A percentile compares a stretch with the other conserved stretches of the same genome.
Conservation (phyloP, 2,888 invertebrate genomes). For the Petrophora chlorosata region DNA sequence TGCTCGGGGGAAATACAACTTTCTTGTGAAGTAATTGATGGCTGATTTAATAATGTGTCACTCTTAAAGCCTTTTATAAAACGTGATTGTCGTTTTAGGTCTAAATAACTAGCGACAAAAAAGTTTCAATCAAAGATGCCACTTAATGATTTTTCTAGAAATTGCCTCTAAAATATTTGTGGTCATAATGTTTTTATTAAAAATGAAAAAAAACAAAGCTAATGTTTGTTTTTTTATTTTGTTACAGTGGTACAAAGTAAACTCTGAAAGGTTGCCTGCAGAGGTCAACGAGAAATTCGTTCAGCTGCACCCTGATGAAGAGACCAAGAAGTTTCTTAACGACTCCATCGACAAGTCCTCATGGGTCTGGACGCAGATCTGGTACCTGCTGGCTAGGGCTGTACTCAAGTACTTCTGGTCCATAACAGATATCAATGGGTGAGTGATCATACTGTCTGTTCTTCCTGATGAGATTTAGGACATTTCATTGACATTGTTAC, state of each 20-base stretch:
- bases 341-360: slow-evolving; percentile 91
- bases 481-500: too few relatives aligned
- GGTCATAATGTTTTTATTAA: too few relatives aligned
- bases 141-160: too few relatives aligned
- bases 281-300: slow-evolving; percentile 85
- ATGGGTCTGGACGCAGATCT: slow-evolving; percentile 94
- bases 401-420: slow-evolving; percentile 95
- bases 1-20: slow-evolving; percentile 16
- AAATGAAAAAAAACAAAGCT: too few relatives aligned
- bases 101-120: too few relatives aligned
- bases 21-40: too few relatives aligned
- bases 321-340: slow-evolving; percentile 89
- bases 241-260: slow-evolving; percentile 89
- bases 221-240: slow-evolving; percentile 27
- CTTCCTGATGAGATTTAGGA: too few relatives aligned
- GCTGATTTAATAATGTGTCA: too few relatives aligned
- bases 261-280: slow-evolving; percentile 79
- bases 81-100: too few relatives aligned
- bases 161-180: too few relatives aligned
- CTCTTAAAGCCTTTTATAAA: too few relatives aligned
- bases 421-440: slow-evolving; percentile 98
- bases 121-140: too few relatives aligned
- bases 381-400: slow-evolving; percentile 94
- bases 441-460: slow-evolving; percentile 58
- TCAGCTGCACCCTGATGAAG: slow-evolving; percentile 87